Base-by-base conservation (phyloP, 2,113 vertebrate genomes). In the Nothocercus julius region DNA sequence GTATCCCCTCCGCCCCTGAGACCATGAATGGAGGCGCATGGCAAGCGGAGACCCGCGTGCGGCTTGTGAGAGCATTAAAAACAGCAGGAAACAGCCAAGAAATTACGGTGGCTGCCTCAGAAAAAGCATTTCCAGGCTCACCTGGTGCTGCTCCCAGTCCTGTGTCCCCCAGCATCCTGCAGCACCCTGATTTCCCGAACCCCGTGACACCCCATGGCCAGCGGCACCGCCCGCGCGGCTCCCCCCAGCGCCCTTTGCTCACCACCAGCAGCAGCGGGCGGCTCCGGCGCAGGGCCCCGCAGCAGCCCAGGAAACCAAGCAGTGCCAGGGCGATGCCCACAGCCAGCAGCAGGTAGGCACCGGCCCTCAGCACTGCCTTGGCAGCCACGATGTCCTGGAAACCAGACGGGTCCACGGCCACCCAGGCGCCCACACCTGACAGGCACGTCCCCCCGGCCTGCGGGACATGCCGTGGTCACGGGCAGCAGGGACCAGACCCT, bases 251-350 rank as follows among this genome's bases (percentile, higher is more conserved):
- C 45, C 25, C 75, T 36, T 20, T 19, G 16, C 97, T 96, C 86
- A 98, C 97, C 88, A 34, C 10, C 85, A 97, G 87, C 25, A 98
- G 91, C 51, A 97, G 91, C 0, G 56, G 47, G 13, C 89, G 93
- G 53, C 94, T 96, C 82, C 85, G 73, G 36, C 92, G 66, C 92
- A 97, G 92, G 38, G 96, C 96, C 64, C 97, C 97, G 0, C 89
- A 98, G 91, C 97, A 97, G 20, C 97, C 97, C 85, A 98, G 68
- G 95, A 95, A 97, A 30, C 97, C 97, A 59, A 98, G 79, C 49
- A 97, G 72, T 1, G 94, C 32, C 36, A 97, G 88, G 36, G 90
- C 53, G 1, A 93, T 74, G 42, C 97, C 97, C 87, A 97, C 36
- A 0, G 82, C 66, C 82, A 98, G 90, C 59, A 97, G 80, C 51